These are phyloP conservation scores for Desoria tigrina DNA, from an alignment of 2,888 invertebrate genomes.

Conservation along the genomic window DNA sequence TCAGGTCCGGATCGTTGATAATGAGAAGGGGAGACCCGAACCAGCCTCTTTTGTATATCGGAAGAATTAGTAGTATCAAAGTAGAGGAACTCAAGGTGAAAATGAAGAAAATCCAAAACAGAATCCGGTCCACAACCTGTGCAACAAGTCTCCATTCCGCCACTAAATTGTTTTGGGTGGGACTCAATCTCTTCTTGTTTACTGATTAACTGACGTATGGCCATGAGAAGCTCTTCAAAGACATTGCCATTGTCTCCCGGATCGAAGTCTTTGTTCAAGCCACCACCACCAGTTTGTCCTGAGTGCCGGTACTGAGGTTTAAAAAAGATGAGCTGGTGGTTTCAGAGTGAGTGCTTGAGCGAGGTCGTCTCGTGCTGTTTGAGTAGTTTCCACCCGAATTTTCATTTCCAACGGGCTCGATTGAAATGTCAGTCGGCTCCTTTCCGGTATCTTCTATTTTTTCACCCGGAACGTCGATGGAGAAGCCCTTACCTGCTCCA, in stretches of 20 bases:
- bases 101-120: constrained; percentile 62
- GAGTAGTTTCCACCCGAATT: constrained; percentile 9
- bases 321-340: neutral
- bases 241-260: constrained; percentile 42
- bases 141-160: constrained; percentile 63
- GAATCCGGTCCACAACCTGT: constrained; percentile 60
- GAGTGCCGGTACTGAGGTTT: neutral
- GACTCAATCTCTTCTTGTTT: constrained; percentile 60
- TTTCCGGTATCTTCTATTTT: constrained; percentile 17
- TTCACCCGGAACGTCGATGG: constrained; percentile 11
- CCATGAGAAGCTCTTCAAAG: constrained; percentile 59
- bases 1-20: constrained; percentile 7
- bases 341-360: neutral
- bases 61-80: constrained; percentile 60
- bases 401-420: constrained; percentile 37
- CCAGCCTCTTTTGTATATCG: constrained; percentile 55
- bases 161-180: constrained; percentile 58
- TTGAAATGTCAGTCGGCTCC: constrained; percentile 31
- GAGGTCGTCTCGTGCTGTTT: neutral
- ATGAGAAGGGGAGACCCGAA: constrained; percentile 24
- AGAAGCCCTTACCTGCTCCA: constrained; percentile 18
- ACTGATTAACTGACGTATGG: constrained; percentile 58
- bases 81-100: constrained; percentile 60
- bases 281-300: neutral
- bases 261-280: constrained; percentile 2